Conservation (phyloP, 1,140 invertebrate genomes). For the Mycetomoellerius zeteki region DNA sequence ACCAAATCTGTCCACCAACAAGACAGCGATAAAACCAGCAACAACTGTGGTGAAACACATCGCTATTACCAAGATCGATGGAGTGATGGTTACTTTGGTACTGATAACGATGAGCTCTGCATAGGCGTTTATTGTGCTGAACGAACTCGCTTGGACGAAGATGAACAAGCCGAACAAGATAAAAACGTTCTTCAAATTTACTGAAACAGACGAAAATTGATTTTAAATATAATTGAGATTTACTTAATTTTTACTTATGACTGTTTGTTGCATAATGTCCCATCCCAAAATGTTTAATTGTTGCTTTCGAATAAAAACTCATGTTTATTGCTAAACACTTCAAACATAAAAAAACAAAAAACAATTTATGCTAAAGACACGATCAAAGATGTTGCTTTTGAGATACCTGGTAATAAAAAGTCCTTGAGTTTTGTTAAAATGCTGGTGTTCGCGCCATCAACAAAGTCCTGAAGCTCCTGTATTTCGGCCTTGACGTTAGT, state of each 20-base stretch:
- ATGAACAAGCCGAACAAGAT: conserved; percentile 79
- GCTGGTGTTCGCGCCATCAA: conserved; percentile 72
- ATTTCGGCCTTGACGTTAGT: conserved; percentile 82
- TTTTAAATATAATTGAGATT: neutral
- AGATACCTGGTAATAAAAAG: conserved; percentile 77
- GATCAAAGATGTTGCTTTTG: neutral
- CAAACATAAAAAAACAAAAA: neutral
- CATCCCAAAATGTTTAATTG: too few species aligned
- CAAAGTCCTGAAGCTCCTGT: conserved; percentile 81
- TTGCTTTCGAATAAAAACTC: neutral
- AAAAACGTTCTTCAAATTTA: conserved; percentile 73
- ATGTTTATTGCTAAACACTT: neutral
- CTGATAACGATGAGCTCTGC: conserved; percentile 83
- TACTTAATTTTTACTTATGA: neutral
- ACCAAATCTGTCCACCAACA: conserved; percentile 83
- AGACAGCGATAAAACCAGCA: conserved; percentile 76
- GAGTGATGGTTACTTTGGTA: conserved; percentile 73
- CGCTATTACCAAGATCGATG: conserved; percentile 81
- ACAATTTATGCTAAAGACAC: neutral
- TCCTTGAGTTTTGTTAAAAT: conserved; percentile 77
- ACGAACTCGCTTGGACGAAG: conserved; percentile 80
- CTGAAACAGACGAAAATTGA: conserved; percentile 69
- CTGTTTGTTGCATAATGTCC: neutral
- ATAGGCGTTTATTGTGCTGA: conserved; percentile 81
- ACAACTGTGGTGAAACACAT: conserved; percentile 79